Conservation (phyloP, 2,797 vertebrate genomes). For the Helarctos malayanus region DNA sequence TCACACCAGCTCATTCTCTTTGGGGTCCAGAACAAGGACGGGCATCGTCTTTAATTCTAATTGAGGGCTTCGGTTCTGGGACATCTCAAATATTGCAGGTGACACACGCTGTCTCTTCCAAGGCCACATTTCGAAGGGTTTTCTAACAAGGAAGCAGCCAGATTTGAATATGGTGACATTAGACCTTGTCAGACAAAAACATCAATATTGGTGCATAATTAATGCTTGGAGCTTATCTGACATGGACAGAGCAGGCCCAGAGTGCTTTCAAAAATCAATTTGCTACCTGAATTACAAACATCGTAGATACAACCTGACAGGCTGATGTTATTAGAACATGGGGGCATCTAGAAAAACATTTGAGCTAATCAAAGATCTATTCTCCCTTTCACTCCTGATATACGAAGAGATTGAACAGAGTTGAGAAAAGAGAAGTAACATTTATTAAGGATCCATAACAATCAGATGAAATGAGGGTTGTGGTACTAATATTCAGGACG, state of each 20-base stretch:
- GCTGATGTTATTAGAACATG: constrained; percentile 78
- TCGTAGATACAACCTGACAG: constrained; percentile 88
- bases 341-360: constrained; percentile 67
- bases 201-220: constrained; percentile 91
- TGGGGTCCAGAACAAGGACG: constrained; percentile 47
- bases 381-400: constrained; percentile 67
- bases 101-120: constrained; percentile 83
- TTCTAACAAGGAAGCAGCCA: constrained; percentile 88
- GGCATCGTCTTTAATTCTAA: constrained; percentile 79
- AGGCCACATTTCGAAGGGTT: constrained; percentile 84
- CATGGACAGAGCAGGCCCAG: constrained; percentile 86
- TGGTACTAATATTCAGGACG: neutral
- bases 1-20: constrained; percentile 48
- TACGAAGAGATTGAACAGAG: constrained; percentile 6
- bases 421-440: constrained; percentile 61
- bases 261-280: constrained; percentile 90
- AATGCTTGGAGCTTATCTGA: constrained; percentile 87
- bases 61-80: constrained; percentile 77
- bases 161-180: constrained; percentile 89
- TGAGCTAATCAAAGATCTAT: constrained; percentile 74
- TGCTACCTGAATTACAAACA: constrained; percentile 90
- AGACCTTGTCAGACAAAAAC: constrained; percentile 89
- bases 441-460: constrained; percentile 52
- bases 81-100: constrained; percentile 82
- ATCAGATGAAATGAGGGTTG: neutral